phyloP scores from a whole-genome alignment of 2,113 vertebrate genomes.

The Hucho hucho region DNA sequence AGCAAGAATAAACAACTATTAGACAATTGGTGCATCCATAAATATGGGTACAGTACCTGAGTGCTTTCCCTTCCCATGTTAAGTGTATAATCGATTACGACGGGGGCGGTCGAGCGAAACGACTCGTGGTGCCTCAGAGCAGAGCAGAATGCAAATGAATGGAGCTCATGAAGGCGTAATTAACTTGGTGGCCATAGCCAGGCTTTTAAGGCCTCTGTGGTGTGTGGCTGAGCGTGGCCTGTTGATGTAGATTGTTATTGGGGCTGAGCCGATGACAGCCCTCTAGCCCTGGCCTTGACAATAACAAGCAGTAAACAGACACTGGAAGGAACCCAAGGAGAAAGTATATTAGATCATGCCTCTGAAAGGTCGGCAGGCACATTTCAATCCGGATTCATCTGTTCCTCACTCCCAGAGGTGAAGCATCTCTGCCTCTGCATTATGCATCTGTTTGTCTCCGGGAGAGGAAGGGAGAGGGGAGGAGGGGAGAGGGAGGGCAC shows the following conservation, averaged over 20 bases:
- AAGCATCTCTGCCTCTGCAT: conserved; percentile 37
- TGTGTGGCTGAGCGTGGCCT: conserved; percentile 57
- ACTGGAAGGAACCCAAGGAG: conserved; percentile 43
- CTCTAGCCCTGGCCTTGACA: conserved; percentile 46
- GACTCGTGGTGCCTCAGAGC: too few species aligned
- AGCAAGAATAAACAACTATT: conserved; percentile 8
- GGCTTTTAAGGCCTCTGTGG: conserved; percentile 50
- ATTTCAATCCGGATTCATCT: conserved; percentile 26
- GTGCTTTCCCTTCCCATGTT: not conserved
- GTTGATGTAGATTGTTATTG: conserved; percentile 60
- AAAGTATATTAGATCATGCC: conserved; percentile 44
- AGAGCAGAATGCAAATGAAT: too few species aligned
- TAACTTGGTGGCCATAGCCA: conserved; percentile 40
- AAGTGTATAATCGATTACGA: too few species aligned
- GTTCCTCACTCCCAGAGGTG: conserved; percentile 23
- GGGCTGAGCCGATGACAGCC: conserved; percentile 50
- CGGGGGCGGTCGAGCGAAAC: too few species aligned
- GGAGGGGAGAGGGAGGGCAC: conserved; percentile 14
- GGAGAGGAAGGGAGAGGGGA: conserved; percentile 28
- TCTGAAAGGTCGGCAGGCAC: conserved; percentile 28
- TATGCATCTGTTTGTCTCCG: conserved; percentile 30
- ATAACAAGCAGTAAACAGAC: conserved; percentile 58
- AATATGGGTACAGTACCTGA: conserved; percentile 9
- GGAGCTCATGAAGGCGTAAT: too few species aligned
- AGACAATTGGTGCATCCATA: conserved; percentile 15